Evolutionary conservation across 2,888 invertebrate genomes (phyloP), one percentile per base, ranked within the genome.

Genomic region (Drosophila planitibia): DNA sequence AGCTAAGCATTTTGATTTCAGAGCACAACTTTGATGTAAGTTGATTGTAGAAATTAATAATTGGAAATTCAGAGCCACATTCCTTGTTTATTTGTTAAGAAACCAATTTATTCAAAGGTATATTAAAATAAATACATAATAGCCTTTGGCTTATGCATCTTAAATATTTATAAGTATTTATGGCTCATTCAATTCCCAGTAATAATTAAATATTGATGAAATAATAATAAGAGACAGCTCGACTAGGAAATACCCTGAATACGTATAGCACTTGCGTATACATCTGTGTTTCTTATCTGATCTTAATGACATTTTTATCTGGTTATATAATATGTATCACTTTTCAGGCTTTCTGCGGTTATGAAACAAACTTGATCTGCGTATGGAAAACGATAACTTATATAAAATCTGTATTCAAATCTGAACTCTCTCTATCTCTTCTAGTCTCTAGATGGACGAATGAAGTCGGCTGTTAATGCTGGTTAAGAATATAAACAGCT

Each of bases 361-460:
- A 5, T 41, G 30, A 32, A 32, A 9, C 9, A 9, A 32, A 32
- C 32, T 32, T 2, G 32, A 30, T 6, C 30, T 30, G 30, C 30
- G 5, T 30, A 1, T 30, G 30, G 6, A 4, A 6, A 30, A 30
- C n/a, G 19, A 10, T 10, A n/a, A 12, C 5, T 41, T n/a, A 41
- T 5, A n/a, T n/a, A n/a, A n/a, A n/a, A n/a, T n/a, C n/a, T n/a
- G n/a, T n/a, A 12, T 12, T n/a, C n/a, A 47, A 14, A 47, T 25
- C 0, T 9, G 0, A 16, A 2, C 7, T 16, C 4, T 47, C 7
- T 47, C 3, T 7, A 22, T 14, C 1, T 14, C 0, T 1, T 12
- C 6, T 44, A n/a, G 4, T 44, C 41, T n/a, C 3, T 3, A 5
- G 4, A 9, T 3, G 19, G 3, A 39, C 3, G 12, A 44, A 22